phyloP scores from a whole-genome alignment of 2,797 vertebrate genomes.

The Graptemys geographica region DNA sequence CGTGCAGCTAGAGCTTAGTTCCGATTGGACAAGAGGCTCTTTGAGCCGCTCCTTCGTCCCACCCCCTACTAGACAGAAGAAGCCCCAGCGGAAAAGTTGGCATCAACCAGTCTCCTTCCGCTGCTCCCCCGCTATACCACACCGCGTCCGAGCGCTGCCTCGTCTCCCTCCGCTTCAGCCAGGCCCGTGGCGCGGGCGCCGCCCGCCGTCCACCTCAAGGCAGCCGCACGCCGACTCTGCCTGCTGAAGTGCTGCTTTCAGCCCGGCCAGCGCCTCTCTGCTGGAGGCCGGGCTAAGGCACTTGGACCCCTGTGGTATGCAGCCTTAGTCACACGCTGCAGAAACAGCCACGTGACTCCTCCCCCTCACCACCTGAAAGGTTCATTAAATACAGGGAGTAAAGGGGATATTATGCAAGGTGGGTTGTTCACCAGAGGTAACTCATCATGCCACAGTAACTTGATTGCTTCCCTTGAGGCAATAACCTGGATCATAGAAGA shows the following conservation, averaged over 20 bases:
- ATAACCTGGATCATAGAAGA: not conserved
- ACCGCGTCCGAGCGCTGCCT: too few species aligned
- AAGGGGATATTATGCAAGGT: accelerated
- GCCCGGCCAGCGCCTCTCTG: too few species aligned
- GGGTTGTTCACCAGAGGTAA: too few species aligned
- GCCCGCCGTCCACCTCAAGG: not conserved
- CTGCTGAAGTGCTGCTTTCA: too few species aligned
- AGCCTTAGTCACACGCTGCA: too few species aligned
- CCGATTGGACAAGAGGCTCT: not conserved
- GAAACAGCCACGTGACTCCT: not conserved
- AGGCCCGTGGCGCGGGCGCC: not conserved
- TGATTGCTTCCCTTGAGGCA: not conserved
- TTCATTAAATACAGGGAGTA: not conserved
- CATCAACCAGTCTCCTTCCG: not conserved
- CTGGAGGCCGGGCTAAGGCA: too few species aligned
- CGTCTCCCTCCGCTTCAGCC: too few species aligned
- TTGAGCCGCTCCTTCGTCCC: not conserved
- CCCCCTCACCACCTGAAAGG: not conserved
- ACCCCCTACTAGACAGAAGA: not conserved
- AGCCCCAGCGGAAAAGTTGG: too few species aligned
- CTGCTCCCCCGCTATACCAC: too few species aligned
- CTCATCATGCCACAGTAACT: not conserved
- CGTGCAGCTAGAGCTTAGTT: accelerated
- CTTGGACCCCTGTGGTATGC: not conserved
- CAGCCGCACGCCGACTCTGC: not conserved